Evolutionary conservation across 2,888 invertebrate genomes (phyloP), one percentile per base, ranked within the genome.

Genomic region (Philereme transversata): DNA sequence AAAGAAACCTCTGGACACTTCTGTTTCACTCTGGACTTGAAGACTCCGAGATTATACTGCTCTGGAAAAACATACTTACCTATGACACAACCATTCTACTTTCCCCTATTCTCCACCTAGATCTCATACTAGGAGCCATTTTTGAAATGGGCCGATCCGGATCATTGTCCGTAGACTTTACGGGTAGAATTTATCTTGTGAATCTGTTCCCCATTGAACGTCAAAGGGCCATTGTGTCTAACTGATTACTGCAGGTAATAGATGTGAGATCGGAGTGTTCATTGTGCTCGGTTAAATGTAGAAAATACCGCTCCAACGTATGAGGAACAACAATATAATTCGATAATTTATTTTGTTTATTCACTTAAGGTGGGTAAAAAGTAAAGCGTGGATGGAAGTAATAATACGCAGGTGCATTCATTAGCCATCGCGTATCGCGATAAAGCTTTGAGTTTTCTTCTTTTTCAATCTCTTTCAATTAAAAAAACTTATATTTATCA

Each of bases 211-310:
- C 80, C 72, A 84, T 83, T 86, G 79, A 67, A 68, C 71, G 71
- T 80, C 79, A 79, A 79, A 79, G 82, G 74, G 69, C 83, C 78
- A 86, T 88, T 88, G 87, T 88, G 78, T 75, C 72, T 77, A 83
- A 79, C 83, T 87, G 88, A 88, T 88, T 86, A 87, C 83, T 76
- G 77, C 86, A 87, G 87, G 87, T 87, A 86, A 84, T 84, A 83
- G 81, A 81, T 83, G 81, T 81, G 83, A 79, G 81, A 77, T 73
- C 70, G 66, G 64, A 80, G 83, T 80, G 79, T 76, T 82, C 81
- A 76, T 74, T 71, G 75, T 65, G 60, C 62, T 68, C 65, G 67
- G 59, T 65, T 61, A 63, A 65, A 49, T 64, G 63, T 60, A 9
- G 47, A 53, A 58, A 54, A 49, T 45, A 65, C 63, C 47, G 65